Base-by-base conservation (phyloP, 2,888 invertebrate species). In the Cerceris rybyensis region DNA sequence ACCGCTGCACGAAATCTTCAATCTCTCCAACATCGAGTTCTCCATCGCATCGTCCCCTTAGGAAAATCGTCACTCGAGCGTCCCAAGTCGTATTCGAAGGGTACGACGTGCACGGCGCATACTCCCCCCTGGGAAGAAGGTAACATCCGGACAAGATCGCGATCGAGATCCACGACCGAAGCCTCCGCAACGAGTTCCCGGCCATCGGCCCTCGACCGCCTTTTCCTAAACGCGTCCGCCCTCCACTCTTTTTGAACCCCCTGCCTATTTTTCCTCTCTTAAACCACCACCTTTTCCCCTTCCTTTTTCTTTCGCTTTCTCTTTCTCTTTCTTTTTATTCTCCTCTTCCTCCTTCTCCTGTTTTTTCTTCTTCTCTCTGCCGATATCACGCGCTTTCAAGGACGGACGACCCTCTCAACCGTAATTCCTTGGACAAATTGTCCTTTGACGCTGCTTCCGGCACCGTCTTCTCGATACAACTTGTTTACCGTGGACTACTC, bases 121-220 rank as follows among this genome's bases (percentile, higher is more conserved):
- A 66, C 69, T 87, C 80, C 83, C 80, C 70, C 49, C 68, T 88
- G 90, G 93, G 75, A 90, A 77, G 74, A 72, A 85, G 78, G 59
- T 82, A 86, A 83, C 85, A 88, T 82, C 84, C 88, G 84, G 86
- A 86, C 72, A 89, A 85, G 85, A 88, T 87, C 85, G 88, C 87
- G 84, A 91, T 83, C 88, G 88, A 80, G 83, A 90, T 88, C 90
- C 90, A 92, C 90, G 91, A 89, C 90, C 91, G 88, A 86, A 88
- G 84, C 88, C 88, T 88, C 84, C 86, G 88, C 76, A 87, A 87
- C 89, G 87, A 92, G 90, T 92, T 92, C 92, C 93, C 93, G 92
- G 91, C 92, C 92, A 92, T 92, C 89, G 91, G 88, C 91, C 89
- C 89, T 41, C 41, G 70, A 77, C 78, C 59, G 11, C 50, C 52